These are phyloP conservation scores for Arenaria interpres DNA, from an alignment of 2,113 vertebrate species.

Conservation along the genomic window DNA sequence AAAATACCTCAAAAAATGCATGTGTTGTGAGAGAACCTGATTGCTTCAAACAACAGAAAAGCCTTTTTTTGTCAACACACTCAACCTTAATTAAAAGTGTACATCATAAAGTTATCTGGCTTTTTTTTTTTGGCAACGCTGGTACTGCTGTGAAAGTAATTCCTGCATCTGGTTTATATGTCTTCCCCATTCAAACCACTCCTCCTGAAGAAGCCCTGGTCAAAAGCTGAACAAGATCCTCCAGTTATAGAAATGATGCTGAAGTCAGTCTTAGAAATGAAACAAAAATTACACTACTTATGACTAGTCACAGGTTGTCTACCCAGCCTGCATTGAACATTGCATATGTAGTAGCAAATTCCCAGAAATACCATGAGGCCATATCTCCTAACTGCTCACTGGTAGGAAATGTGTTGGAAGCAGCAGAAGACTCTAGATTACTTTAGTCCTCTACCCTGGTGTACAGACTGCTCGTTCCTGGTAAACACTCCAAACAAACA, in stretches of 20 bases:
- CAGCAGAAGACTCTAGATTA: not conserved
- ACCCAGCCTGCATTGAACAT: not conserved
- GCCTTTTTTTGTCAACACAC: not conserved
- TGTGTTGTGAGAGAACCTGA: not conserved
- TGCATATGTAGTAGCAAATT: not conserved
- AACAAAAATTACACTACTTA: not conserved
- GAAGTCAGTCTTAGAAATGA: not conserved
- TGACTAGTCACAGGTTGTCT: not conserved
- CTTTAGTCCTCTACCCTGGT: not conserved
- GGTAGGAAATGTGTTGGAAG: not conserved
- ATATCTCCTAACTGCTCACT: accelerated
- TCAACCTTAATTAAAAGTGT: not conserved
- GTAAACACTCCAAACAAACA: not conserved
- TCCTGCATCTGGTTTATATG: not conserved
- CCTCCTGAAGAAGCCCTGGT: not conserved
- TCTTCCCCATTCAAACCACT: not conserved
- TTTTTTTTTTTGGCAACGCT: not conserved
- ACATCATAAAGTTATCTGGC: not conserved
- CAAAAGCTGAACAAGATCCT: not conserved
- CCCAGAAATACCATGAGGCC: not conserved
- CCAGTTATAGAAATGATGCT: not conserved
- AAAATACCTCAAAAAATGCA: not conserved
- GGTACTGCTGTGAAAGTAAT: not conserved
- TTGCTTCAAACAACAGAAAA: not conserved
- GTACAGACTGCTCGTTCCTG: not conserved